phyloP scores from a whole-genome alignment of 2,888 invertebrate species.

The Aradus depressus region DNA sequence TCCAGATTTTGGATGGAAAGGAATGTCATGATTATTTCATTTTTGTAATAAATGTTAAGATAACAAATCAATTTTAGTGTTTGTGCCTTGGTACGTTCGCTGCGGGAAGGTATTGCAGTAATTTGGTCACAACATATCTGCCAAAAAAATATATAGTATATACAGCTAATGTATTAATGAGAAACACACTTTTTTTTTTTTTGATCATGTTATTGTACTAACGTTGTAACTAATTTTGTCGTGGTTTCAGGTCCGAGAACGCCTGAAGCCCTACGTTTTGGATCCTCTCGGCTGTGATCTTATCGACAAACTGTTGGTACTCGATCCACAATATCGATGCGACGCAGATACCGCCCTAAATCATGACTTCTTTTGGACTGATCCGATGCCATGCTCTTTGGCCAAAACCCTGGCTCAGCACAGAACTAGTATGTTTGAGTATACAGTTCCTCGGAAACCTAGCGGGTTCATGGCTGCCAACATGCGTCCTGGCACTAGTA shows the following conservation, averaged over 20 bases:
- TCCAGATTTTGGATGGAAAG: too few relatives aligned
- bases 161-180: too few relatives aligned
- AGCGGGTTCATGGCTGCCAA: constrained; percentile 56
- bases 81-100: too few relatives aligned
- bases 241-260: constrained; percentile 53
- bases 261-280: constrained; percentile 79
- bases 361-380: constrained; percentile 98
- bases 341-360: constrained; percentile 89
- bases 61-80: too few relatives aligned
- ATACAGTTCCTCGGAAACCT: constrained; percentile 64
- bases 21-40: too few relatives aligned
- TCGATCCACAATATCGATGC: constrained; percentile 79
- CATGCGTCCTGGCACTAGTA: constrained; percentile 48
- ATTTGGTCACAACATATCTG: too few relatives aligned
- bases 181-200: too few relatives aligned
- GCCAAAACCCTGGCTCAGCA: constrained; percentile 84
- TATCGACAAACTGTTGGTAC: constrained; percentile 76
- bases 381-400: constrained; percentile 88
- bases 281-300: constrained; percentile 87
- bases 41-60: too few relatives aligned
- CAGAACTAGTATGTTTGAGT: constrained; percentile 94
- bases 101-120: too few relatives aligned
- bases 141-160: too few relatives aligned
- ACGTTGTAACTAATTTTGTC: neutral
- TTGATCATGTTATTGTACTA: too few relatives aligned